These are phyloP conservation scores for Bujurquina vittata DNA, from an alignment of 2,113 vertebrate species.

Conservation along the genomic window DNA sequence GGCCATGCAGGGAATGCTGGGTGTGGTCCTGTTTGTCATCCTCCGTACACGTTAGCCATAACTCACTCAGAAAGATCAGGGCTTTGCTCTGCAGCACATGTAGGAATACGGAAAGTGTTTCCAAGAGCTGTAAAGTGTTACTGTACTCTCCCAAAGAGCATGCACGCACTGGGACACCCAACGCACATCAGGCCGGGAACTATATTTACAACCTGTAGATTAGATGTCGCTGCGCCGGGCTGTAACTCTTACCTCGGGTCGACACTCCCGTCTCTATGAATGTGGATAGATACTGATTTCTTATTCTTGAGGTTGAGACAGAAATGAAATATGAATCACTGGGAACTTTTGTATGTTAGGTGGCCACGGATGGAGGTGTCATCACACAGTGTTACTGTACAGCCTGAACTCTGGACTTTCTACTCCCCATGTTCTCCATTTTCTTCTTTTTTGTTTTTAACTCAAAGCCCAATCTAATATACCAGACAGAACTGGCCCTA, in stretches of 20 bases:
- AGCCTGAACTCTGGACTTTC: neutral
- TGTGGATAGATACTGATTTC: constrained; percentile 28
- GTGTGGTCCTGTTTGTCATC: constrained; percentile 53
- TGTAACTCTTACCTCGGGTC: constrained; percentile 15
- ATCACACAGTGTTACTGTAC: constrained; percentile 30
- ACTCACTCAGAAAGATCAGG: constrained; percentile 29
- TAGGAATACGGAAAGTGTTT: neutral
- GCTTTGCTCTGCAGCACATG: constrained; percentile 20
- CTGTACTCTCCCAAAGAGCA: neutral
- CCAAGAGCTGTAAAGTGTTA: neutral
- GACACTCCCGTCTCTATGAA: constrained; percentile 7
- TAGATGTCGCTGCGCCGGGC: constrained; percentile 45
- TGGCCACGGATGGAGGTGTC: neutral
- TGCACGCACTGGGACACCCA: neutral
- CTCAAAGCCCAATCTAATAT: neutral
- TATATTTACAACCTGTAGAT: constrained; percentile 66
- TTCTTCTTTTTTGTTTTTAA: neutral
- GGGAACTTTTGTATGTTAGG: constrained; percentile 23
- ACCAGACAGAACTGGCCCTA: rapidly evolving
- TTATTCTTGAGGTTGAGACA: constrained; percentile 23
- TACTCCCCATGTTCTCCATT: neutral
- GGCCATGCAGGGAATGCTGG: constrained; percentile 39
- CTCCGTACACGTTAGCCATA: constrained; percentile 27
- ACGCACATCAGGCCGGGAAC: neutral
- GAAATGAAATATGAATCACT: constrained; percentile 56